Conservation (phyloP, 1,140 invertebrate genomes). For the Venustaconcha ellipsiformis region DNA sequence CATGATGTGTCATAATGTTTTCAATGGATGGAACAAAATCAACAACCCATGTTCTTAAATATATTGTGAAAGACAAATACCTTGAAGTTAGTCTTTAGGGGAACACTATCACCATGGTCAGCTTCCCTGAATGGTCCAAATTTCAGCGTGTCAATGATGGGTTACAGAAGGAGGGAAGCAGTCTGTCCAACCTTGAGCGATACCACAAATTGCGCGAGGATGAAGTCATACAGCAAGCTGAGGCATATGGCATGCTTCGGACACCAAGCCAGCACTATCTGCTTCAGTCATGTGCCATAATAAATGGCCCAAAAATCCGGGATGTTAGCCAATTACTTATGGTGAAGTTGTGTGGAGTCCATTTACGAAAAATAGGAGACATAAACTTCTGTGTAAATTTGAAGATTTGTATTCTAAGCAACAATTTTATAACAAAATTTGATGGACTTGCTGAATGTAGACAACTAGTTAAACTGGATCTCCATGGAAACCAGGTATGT, state of each 20-base stretch:
- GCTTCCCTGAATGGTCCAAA: slow-evolving; percentile 64
- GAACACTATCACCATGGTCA: slow-evolving; percentile 54
- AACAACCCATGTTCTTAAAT: too few species aligned
- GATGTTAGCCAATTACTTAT: slow-evolving; percentile 38
- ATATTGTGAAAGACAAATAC: too few species aligned
- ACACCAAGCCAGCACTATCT: slow-evolving; percentile 50
- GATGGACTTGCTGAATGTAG: slow-evolving; percentile 56
- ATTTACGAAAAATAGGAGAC: slow-evolving; percentile 60
- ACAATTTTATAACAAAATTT: slow-evolving; percentile 65
- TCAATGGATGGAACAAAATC: too few species aligned
- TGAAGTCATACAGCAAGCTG: slow-evolving; percentile 54
- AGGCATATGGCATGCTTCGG: slow-evolving; percentile 57
- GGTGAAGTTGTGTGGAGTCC: slow-evolving; percentile 47
- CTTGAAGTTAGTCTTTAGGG: too few species aligned
- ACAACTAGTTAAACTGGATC: slow-evolving; percentile 64
- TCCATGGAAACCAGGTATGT: slow-evolving; percentile 66
- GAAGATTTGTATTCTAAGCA: slow-evolving; percentile 59
- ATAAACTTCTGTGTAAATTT: slow-evolving; percentile 56
- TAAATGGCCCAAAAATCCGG: slow-evolving; percentile 24
- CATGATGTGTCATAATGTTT: too few species aligned
- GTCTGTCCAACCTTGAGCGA: slow-evolving; percentile 41
- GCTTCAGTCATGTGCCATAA: slow-evolving; percentile 26
- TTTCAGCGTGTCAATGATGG: slow-evolving; percentile 43
- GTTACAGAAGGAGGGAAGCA: slow-evolving; percentile 35
- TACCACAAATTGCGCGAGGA: slow-evolving; percentile 57